Base-by-base conservation (phyloP, 2,888 invertebrate genomes). In the Bembecia ichneumoniformis region DNA sequence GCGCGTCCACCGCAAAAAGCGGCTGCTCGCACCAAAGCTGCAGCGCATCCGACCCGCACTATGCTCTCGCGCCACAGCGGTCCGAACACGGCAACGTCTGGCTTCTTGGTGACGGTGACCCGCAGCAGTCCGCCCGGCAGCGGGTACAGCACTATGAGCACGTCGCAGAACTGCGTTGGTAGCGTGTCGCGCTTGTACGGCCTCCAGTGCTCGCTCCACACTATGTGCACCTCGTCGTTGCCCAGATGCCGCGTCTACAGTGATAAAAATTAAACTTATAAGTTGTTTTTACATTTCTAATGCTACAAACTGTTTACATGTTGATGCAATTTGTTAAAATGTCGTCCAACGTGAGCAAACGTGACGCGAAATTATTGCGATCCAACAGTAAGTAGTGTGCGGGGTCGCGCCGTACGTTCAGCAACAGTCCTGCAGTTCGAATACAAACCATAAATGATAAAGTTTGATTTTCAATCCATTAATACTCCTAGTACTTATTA, bases 161-260 rank as follows among this genome's bases (percentile, higher is more conserved):
- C 96, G 88, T 99, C 99, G 77, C 98, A 99, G 89, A 99, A 99
- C 87, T 99, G 98, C 10, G 99, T 99, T 49, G 99, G 98, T 71
- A 99, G 93, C 63, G 98, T 98, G 71, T 97, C 97, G 51, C 98
- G 91, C 52, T 97, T 91, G 88, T 99, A 99, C 70, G 98, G 96
- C 55, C 98, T 90, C 79, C 91, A 91, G 81, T 99, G 98, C 73
- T 99, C 99, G 48, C 97, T 98, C 99, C 99, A 99, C 34, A 99
- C 97, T 56, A 99, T 97, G 75, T 99, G 99, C 52, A 99, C 96
- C 80, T 99, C 98, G 79, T 99, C 98, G 82, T 99, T 99, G 46
- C 98, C 98, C 56, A 99, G 88, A 87, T 99, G 98, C 3, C 97
- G 91, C 11, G 97, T 96, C 94, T 44, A 40, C 13, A 3, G 13